Base-by-base conservation (phyloP, 2,113 vertebrate genomes). In the Thamnaconus septentrionalis region DNA sequence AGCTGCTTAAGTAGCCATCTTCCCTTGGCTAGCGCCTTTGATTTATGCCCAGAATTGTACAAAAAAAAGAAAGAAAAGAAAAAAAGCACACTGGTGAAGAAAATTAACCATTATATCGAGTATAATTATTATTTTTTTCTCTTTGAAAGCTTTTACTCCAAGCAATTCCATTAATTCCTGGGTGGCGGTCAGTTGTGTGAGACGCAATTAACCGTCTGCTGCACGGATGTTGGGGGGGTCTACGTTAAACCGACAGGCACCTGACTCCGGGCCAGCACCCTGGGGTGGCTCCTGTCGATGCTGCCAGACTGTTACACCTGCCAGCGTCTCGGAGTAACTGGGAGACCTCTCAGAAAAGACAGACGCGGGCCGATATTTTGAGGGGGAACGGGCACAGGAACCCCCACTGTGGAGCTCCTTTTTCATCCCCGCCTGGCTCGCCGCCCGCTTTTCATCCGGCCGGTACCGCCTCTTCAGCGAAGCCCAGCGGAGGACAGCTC, bases 131-230 rank as follows among this genome's bases (percentile, higher is more conserved):
- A 59, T 49, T 50, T 3, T 53, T 41, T 62, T 43, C 46, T 41
- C 73, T 40, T 53, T 64, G 11, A 41, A 49, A 31, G 18, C 18
- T 31, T 31, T 31, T 31, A 31, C 59, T 62, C 53, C 55, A 58
- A 73, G 49, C 55, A 47, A 50, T 48, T 42, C 12, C 9, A 4
- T 6, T 11, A 46, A 8, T 64, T 76, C 52, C 69, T 69, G 57
- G 3, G 11, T 70, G 67, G 61, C 55, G 40, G 63, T 66, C 66
- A 83, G 51, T 56, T 74, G 71, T 69, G 59, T 61, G 58, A 66
- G 76, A 68, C 72, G 64, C 78, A 80, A 84, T 87, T 83, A 82
- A 76, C 67, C 59, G 67, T 73, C 66, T 59, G 48, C 62, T 73
- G 67, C 55, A 57, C 62, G 64, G 62, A 72, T 51, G 49, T 51